Percentiles rank a stretch among this genome's conserved stretches.
phyloP scores from a whole-genome alignment of 1,140 invertebrate genomes.

The Drosophila novamexicana region DNA sequence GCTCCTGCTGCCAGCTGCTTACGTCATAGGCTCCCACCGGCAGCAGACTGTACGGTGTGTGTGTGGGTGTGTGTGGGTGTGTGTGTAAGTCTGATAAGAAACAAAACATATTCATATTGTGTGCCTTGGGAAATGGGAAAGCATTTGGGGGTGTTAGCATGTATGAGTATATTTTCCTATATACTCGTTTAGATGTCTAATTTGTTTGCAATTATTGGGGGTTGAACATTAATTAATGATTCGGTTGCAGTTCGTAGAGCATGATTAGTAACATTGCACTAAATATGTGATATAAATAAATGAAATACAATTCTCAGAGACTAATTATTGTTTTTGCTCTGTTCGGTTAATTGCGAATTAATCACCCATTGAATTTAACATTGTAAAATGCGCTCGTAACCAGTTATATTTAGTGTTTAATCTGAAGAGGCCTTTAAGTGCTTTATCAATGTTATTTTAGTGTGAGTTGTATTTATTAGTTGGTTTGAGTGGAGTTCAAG shows the following conservation, averaged over 20 bases:
- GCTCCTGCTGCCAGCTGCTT: constrained; percentile 57
- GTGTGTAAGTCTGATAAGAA: constrained; percentile 60
- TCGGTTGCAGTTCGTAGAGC: neutral
- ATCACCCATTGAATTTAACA: neutral
- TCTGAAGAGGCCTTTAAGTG: neutral
- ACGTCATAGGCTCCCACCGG: constrained; percentile 59
- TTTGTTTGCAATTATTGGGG: neutral
- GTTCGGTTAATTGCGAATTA: too few species aligned
- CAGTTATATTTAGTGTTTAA: neutral
- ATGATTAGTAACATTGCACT: neutral
- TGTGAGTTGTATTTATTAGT: neutral
- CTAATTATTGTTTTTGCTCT: too few species aligned
- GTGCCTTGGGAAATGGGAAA: constrained; percentile 17
- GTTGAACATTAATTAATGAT: constrained; percentile 7
- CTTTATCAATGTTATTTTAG: constrained; percentile 4
- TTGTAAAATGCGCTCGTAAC: neutral
- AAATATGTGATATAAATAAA: neutral
- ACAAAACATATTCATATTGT: constrained; percentile 22
- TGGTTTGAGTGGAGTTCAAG: neutral
- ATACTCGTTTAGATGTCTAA: neutral
- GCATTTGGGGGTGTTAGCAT: neutral
- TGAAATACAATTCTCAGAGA: neutral
- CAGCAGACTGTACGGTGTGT: constrained; percentile 17
- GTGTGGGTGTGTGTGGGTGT: neutral
- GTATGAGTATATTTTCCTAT: neutral